Evolutionary conservation across 2,888 invertebrate species (phyloP), one percentile per base, ranked within the genome.

Genomic region (Steinernema carpocapsae): DNA sequence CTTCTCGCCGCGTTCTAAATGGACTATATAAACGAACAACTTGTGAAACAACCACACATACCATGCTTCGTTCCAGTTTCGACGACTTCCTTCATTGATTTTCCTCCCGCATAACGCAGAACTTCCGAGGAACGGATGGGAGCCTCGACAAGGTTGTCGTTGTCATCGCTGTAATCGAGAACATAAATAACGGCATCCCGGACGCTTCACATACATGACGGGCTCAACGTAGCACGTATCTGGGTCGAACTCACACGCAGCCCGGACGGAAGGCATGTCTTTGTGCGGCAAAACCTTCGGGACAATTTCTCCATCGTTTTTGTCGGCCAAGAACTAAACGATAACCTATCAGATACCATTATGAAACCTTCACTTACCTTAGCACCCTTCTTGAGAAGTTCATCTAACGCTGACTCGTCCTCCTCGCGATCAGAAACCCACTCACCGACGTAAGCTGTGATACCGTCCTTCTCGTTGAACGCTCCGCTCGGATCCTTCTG

Each of bases 371-470:
- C 12, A 46, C 7, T 45, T 48, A 45, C 26, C 24, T 24, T 26
- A 4, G 26, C 29, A 17, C 46, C 72, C 26, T 45, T 45, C 10
- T 46, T 32, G n/a, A 45, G 3, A 4, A 72, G 42, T 3, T 51
- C 29, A 29, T 46, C 51, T 26, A 72, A 29, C 22, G 32, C 48
- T 19, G 51, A 51, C 29, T 51, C 42, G 52, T 72, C 72, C 6
- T 14, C 51, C 26, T 72, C 72, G 1, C 42, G 37, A 32, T 72
- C 72, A 14, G 72, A 72, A 7, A 29, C 22, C 72, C 72, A 72
- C 22, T 52, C 52, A 32, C 32, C 51, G 26, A 51, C 72, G 19
- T 72, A 72, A 10, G 72, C 56, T 6, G 46, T 26, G 12, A 72
- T 17, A 29, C 32, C 19, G 26, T 17, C 19, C 52, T 72, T 10